These are phyloP conservation scores for Hippocampus kuda DNA, from an alignment of 2,797 vertebrate genomes.

Conservation along the genomic window DNA sequence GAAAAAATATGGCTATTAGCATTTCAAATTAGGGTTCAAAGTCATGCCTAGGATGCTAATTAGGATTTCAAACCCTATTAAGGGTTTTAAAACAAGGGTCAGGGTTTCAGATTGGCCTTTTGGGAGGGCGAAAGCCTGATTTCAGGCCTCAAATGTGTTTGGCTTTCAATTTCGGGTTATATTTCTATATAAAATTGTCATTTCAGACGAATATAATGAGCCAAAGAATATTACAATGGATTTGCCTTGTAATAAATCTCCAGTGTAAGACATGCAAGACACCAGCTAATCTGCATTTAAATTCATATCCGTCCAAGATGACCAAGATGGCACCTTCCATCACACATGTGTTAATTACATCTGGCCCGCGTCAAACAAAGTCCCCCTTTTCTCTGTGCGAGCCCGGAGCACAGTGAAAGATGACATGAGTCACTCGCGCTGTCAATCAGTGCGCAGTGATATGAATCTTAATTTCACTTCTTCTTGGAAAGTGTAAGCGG, in stretches of 20 bases:
- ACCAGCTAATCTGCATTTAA: slow-evolving; percentile 3
- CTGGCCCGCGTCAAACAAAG: background rate
- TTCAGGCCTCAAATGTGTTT: too few relatives aligned
- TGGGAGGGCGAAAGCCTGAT: too few relatives aligned
- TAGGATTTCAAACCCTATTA: too few relatives aligned
- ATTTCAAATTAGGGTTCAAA: background rate
- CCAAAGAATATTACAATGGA: background rate
- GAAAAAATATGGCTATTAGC: background rate
- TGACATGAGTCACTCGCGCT: background rate
- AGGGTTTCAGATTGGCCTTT: background rate
- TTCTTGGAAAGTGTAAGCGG: background rate
- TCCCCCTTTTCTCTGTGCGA: background rate
- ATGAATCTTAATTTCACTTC: background rate
- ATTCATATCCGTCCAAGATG: slow-evolving; percentile 1
- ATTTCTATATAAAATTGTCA: too few relatives aligned
- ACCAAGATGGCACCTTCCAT: slow-evolving; percentile 1
- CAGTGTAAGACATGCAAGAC: background rate
- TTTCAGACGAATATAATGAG: background rate
- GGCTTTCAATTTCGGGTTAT: too few relatives aligned
- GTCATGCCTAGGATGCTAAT: too few relatives aligned
- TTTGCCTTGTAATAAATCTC: background rate
- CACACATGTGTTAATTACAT: slow-evolving; percentile 3
- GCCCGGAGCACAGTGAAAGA: background rate
- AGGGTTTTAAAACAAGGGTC: background rate
- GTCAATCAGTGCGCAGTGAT: background rate